Evolutionary conservation across 2,888 invertebrate genomes (phyloP), one percentile per base, ranked within the genome.

Genomic region (Meliscaeva auricollis): DNA sequence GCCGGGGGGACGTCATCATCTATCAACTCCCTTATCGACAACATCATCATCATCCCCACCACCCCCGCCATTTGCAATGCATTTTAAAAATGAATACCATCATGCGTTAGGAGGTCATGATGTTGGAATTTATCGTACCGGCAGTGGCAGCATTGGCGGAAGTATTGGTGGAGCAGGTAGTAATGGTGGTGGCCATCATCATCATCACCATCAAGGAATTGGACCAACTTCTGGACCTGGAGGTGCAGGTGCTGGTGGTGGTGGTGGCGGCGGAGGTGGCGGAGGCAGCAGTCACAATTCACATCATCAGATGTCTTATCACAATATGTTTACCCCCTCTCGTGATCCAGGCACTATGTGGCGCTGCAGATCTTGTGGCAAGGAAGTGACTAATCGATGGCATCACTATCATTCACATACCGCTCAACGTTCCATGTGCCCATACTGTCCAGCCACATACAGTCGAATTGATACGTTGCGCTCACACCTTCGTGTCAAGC

Each of bases 351-450:
- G 95, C 70, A 94, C 96, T 88, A 94, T 96, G 91, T 96, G 96
- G 96, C 95, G 95, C 91, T 96, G 96, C 93, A 95, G 95, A 91
- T 94, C 95, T 44, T 96, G 96, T 93, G 96, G 96, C 92, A 97
- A 96, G 93, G 95, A 96, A 93, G 96, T 96, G 88, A 96, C 96
- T 92, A 97, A 96, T 93, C 94, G 96, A 93, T 97, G 96, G 96
- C 96, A 97, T 92, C 96, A 97, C 93, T 96, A 94, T 93, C 96
- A 96, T 93, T 96, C 96, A 89, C 96, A 97, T 93, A 96, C 96
- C 84, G 94, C 96, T 88, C 95, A 96, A 92, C 94, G 96, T 89
- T 96, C 95, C 88, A 94, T 94, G 90, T 97, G 97, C 93, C 96
- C 96, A 87, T 96, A 96, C 93, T 97, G 97, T 93, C 96, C 96